Evolutionary conservation across 2,888 invertebrate genomes (phyloP), one percentile per base, ranked within the genome.

Genomic region (Ectropis crepuscularia): DNA sequence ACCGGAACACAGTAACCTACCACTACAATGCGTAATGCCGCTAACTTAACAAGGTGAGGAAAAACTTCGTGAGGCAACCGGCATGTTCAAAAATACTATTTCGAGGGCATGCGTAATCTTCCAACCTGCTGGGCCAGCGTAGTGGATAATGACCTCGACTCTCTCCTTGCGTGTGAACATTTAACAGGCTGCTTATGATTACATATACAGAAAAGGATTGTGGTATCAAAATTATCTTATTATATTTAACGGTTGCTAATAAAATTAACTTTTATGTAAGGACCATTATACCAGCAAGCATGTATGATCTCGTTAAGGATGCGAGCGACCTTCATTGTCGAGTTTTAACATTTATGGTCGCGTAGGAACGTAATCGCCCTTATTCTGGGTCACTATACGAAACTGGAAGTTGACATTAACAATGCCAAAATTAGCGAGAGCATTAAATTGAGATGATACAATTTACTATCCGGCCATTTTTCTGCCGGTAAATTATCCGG

Each of bases 371-470:
- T 63, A 65, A 65, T 63, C 55, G 51, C 51, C 50, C 59, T 62
- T 57, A 58, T 55, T 65, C 70, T 71, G 66, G 73, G 73, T 71
- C 71, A 69, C 57, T 69, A 28, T 41, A 70, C 67, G 58, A 71
- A 70, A 70, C 68, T 67, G 70, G 68, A 67, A 61, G 62, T 69
- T 11, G 61, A 63, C 71, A 69, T 73, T 65, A 47, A 42, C 55
- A 51, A 53, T 48, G 41, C 51, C 53, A 60, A 16, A 60, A 58
- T 55, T 42, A 61, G 60, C 60, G 47, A 64, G 43, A 47, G 46
- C 43, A 38, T 53, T 9, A 59, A 51, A 39, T 57, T 53, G 62
- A 57, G 45, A 11, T 61, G 62, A 12, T 12, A 10, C 6, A n/a
- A 46, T 46, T 39, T 6, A 6, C 6, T 54, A 5, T 49, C 61